phyloP scores from a whole-genome alignment of 2,113 vertebrate genomes.

The Pseudonaja textilis region DNA sequence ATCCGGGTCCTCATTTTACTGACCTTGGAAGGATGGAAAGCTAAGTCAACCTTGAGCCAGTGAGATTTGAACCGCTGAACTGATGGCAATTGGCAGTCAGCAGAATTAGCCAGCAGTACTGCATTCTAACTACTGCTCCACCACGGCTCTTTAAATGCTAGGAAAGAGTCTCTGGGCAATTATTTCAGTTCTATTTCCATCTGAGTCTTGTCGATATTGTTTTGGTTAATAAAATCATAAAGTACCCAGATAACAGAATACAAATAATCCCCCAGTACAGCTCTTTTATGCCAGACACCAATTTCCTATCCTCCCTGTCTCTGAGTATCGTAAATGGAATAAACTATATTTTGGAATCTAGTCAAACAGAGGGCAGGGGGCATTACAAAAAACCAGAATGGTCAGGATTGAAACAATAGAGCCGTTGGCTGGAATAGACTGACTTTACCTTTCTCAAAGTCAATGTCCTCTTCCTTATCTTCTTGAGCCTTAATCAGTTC shows the following conservation, averaged over 20 bases:
- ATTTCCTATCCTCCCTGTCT: not conserved
- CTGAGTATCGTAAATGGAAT: not conserved
- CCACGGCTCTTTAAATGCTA: not conserved
- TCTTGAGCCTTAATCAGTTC: slow-evolving; percentile 77
- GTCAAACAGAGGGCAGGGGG: not conserved
- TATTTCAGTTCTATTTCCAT: not conserved
- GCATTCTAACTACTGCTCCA: no score
- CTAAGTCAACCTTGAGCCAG: no score
- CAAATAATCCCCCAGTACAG: not conserved
- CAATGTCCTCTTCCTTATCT: slow-evolving; percentile 79
- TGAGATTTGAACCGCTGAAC: no score
- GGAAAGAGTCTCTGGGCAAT: not conserved
- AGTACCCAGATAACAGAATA: not conserved
- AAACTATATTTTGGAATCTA: not conserved
- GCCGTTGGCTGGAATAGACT: not conserved
- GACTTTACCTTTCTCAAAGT: slow-evolving; percentile 82
- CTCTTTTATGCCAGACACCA: no score
- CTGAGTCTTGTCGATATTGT: not conserved
- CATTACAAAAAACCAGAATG: not conserved
- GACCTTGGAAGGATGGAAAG: no score
- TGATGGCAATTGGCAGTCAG: no score
- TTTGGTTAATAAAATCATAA: not conserved
- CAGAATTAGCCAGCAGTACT: no score
- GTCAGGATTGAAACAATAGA: not conserved
- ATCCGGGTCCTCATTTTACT: no score